phyloP scores from a whole-genome alignment of 2,888 invertebrate genomes.

The Cephus spinipes region DNA sequence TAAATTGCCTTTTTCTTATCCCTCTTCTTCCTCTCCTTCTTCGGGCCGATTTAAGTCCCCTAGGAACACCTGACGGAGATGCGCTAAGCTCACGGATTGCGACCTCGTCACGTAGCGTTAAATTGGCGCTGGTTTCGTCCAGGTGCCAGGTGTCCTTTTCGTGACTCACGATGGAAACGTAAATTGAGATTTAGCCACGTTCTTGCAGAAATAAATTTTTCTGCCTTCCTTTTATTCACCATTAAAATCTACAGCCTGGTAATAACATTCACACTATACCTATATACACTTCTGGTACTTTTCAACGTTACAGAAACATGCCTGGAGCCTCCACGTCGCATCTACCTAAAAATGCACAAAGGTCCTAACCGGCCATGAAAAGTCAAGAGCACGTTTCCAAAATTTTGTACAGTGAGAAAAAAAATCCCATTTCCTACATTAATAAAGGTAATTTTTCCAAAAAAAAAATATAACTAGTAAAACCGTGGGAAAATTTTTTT shows the following conservation, averaged over 20 bases:
- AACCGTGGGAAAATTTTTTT: background rate
- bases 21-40: background rate
- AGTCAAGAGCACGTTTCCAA: background rate
- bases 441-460: background rate
- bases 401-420: background rate
- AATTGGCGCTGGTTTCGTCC: constrained; percentile 18
- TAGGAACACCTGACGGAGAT: constrained; percentile 32
- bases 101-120: constrained; percentile 33
- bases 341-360: background rate
- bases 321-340: background rate
- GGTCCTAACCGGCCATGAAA: background rate
- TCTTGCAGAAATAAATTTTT: background rate
- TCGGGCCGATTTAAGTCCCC: background rate
- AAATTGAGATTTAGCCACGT: background rate
- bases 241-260: background rate
- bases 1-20: background rate
- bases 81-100: constrained; percentile 26
- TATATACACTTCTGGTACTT: background rate
- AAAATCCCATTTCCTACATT: background rate
- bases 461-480: background rate
- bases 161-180: background rate
- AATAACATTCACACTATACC: background rate
- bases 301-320: background rate
- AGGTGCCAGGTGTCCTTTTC: constrained; percentile 16
- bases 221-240: background rate